phyloP scores from a whole-genome alignment of 1,140 invertebrate genomes.

The Anadara kagoshimensis region DNA sequence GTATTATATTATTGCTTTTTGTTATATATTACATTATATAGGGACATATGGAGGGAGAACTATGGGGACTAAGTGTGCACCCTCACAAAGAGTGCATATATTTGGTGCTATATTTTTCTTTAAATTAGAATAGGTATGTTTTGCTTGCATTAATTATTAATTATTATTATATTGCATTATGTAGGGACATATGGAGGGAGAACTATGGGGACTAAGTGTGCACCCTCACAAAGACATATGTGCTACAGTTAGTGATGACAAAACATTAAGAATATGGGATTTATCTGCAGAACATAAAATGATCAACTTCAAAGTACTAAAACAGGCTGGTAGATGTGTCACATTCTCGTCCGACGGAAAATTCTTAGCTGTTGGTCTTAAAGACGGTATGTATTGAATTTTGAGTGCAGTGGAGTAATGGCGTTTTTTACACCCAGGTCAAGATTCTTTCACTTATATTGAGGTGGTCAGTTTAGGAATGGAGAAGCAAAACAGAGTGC shows the following conservation, averaged over 20 bases:
- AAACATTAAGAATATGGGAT: slow-evolving; percentile 71
- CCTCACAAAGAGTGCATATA: slow-evolving; percentile 59
- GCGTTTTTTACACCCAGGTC: too few relatives aligned
- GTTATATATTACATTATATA: slow-evolving; percentile 27
- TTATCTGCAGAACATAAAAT: slow-evolving; percentile 57
- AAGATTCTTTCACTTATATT: too few relatives aligned
- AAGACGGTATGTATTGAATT: slow-evolving; percentile 65
- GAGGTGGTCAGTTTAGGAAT: too few relatives aligned
- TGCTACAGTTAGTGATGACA: slow-evolving; percentile 74
- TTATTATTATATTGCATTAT: not conserved
- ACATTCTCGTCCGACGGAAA: slow-evolving; percentile 72
- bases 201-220: slow-evolving; percentile 72
- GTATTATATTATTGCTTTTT: not conserved
- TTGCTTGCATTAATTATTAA: too few relatives aligned
- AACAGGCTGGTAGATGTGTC: slow-evolving; percentile 67
- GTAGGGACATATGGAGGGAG: slow-evolving; percentile 72
- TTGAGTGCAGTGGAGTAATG: too few relatives aligned
- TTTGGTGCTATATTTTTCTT: slow-evolving; percentile 59
- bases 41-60: slow-evolving; percentile 73
- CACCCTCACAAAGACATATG: slow-evolving; percentile 67
- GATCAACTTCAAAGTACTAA: slow-evolving; percentile 68
- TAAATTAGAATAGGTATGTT: too few relatives aligned
- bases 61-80: slow-evolving; percentile 73
- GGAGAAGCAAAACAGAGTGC: too few relatives aligned
- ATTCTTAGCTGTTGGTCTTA: slow-evolving; percentile 70